phyloP scores from a whole-genome alignment of 2,797 vertebrate genomes.

The Xenopus petersii region DNA sequence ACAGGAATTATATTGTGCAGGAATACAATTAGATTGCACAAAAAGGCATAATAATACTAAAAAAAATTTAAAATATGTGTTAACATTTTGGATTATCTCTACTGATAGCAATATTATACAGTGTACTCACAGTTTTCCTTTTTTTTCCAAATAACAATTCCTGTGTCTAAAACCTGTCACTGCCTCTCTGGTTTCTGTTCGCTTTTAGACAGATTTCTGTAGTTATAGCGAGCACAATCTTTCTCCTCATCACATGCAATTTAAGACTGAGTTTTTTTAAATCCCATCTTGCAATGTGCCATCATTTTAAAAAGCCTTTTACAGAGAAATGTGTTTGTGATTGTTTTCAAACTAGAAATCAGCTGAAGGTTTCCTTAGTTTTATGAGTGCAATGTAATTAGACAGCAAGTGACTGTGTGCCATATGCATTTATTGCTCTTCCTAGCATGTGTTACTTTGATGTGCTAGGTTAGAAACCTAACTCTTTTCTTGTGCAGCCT shows the following conservation, averaged over 20 bases:
- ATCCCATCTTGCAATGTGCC: slow-evolving; percentile 62
- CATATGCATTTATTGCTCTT: slow-evolving; percentile 75
- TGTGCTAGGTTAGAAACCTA: slow-evolving; percentile 75
- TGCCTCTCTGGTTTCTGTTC: no score
- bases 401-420: slow-evolving; percentile 70
- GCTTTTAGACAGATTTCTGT: not conserved
- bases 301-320: slow-evolving; percentile 59
- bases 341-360: slow-evolving; percentile 66
- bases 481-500: slow-evolving; percentile 74
- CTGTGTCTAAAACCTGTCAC: no score
- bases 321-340: slow-evolving; percentile 57
- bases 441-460: slow-evolving; percentile 84
- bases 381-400: slow-evolving; percentile 73
- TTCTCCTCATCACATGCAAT: not conserved
- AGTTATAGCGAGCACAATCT: not conserved
- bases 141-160: no score
- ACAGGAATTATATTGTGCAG: no score
- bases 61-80: no score
- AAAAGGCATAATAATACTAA: no score
- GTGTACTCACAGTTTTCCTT: no score
- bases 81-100: no score
- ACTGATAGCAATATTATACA: not conserved
- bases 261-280: slow-evolving; percentile 3
- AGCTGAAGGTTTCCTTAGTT: slow-evolving; percentile 69
- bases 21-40: no score